Evolutionary conservation across 2,888 invertebrate species (phyloP).

Genomic region (Syrista parreyssii): DNA sequence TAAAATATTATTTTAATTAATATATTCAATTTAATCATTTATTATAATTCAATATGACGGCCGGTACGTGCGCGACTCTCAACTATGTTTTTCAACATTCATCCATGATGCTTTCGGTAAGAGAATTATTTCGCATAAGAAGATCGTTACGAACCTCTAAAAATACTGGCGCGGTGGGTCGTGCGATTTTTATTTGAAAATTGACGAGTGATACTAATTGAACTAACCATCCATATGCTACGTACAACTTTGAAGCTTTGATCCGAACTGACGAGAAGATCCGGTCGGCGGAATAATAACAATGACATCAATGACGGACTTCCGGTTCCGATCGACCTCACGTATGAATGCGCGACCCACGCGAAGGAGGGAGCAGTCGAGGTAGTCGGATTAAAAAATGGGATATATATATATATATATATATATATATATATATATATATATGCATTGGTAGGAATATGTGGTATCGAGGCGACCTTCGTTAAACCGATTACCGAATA

Average conservation of each 20-base stretch:
- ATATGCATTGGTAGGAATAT: neutral
- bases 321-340: neutral
- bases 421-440: neutral
- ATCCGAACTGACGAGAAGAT: neutral
- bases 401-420: neutral
- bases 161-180: too few relatives aligned
- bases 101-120: constrained; percentile 60
- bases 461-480: neutral
- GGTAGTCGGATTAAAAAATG: neutral
- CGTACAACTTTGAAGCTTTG: neutral
- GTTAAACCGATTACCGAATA: neutral
- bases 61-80: constrained; percentile 41
- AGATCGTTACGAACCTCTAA: too few relatives aligned
- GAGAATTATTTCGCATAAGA: constrained; percentile 1
- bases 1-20: neutral
- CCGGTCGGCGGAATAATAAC: neutral
- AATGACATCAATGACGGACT: neutral
- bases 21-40: neutral
- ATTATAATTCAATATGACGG: neutral
- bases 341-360: neutral
- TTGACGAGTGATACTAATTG: neutral
- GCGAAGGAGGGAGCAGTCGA: neutral
- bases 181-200: neutral
- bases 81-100: constrained; percentile 62
- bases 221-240: neutral